These are phyloP conservation scores for Paragorgia papillata DNA, from an alignment of 92 coral and sea anemone genomes.

Conservation along the genomic window DNA sequence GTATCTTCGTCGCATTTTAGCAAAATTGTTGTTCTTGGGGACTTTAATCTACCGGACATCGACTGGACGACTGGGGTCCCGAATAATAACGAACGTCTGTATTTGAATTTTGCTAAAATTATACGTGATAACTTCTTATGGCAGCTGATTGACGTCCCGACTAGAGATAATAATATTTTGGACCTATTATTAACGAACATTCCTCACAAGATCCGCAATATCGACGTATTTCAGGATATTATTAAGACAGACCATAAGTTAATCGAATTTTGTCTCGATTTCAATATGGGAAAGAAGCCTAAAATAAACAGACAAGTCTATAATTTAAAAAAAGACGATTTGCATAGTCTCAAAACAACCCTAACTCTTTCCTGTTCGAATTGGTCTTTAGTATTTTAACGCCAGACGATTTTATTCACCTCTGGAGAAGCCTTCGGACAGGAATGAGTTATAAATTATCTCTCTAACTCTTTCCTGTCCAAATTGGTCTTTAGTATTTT, in stretches of 20 bases:
- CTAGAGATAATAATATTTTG: background rate
- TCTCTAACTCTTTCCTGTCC: too few relatives aligned
- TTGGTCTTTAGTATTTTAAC: too few relatives aligned
- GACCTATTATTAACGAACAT: background rate
- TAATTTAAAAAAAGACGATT: background rate
- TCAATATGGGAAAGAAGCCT: background rate
- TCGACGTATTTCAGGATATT: background rate
- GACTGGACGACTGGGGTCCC: background rate
- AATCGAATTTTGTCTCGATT: background rate
- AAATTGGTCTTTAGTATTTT: too few relatives aligned
- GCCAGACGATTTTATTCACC: too few relatives aligned
- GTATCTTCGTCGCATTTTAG: background rate
- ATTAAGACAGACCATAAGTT: background rate
- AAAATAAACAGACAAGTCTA: background rate
- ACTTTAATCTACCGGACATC: background rate
- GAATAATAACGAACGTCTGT: background rate
- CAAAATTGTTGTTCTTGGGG: background rate
- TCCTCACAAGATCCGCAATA: background rate
- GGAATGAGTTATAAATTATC: too few relatives aligned
- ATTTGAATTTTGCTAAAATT: background rate
- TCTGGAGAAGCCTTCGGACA: too few relatives aligned
- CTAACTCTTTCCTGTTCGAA: too few relatives aligned
- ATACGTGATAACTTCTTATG: too few relatives aligned
- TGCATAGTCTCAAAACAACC: background rate
- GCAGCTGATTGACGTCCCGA: background rate